phyloP scores from a whole-genome alignment of 2,797 vertebrate species.

The Acridotheres tristis region DNA sequence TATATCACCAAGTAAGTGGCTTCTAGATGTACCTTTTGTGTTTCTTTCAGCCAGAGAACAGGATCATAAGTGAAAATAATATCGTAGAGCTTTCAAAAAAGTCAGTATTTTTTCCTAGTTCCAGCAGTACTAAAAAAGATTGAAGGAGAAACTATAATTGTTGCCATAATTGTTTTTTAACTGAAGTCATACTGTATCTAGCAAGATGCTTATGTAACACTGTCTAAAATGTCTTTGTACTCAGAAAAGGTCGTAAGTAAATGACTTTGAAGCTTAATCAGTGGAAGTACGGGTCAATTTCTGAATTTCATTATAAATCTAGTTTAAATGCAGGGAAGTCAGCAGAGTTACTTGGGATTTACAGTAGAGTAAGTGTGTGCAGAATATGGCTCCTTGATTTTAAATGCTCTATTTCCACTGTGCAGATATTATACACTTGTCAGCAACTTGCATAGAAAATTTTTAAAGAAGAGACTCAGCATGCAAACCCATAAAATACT shows the following conservation, averaged over 20 bases:
- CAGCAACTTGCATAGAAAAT: not conserved
- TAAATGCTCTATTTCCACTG: not conserved
- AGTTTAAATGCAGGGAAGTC: not conserved
- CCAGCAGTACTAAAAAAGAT: not conserved
- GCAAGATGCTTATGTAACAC: not conserved
- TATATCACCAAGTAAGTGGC: not conserved
- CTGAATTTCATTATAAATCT: conserved; percentile 7
- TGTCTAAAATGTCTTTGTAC: not conserved
- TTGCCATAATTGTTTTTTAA: not conserved
- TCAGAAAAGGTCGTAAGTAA: conserved; percentile 28
- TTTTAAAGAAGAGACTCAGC: not conserved
- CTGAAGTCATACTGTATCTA: not conserved
- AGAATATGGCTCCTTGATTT: not conserved
- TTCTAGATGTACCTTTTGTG: not conserved
- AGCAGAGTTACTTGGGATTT: not conserved
- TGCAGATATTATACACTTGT: not conserved
- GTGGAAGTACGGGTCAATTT: not conserved
- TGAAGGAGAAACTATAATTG: not conserved
- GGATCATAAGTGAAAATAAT: not conserved
- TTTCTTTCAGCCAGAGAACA: not conserved
- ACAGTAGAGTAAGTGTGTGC: not conserved
- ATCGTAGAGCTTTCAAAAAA: not conserved
- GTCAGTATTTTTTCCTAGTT: not conserved
- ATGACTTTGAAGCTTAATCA: conserved; percentile 11
- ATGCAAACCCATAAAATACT: not conserved